Base-by-base conservation (phyloP, 1,140 invertebrate genomes). In the Bombus waltoni region DNA sequence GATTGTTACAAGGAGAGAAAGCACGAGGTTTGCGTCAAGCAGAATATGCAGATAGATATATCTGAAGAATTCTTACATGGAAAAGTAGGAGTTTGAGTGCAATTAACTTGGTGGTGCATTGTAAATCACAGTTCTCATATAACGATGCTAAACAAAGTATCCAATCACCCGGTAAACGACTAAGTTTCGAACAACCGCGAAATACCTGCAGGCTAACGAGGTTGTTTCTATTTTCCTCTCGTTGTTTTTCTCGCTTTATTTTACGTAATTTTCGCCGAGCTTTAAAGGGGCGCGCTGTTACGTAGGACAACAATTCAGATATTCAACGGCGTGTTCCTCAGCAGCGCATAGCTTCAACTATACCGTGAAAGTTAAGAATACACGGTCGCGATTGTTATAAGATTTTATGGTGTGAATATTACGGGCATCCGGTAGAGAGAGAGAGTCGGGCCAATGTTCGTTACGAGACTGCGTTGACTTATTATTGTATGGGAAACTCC, bases 401-500 rank as follows among this genome's bases (percentile, higher is more conserved):
- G 83, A 80, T 70, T 85, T 85, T 80, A 80, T 62, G 77, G 25
- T 4, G 32, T 53, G 68, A 65, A 85, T 85, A 85, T 85, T 73
- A 32, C 32, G 40, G 53, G 42, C 38, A 15, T 32, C 32, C 25
- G 2, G 28, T 11, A n/a, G 65, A 66, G 32, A n/a, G 65, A 66
- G 32, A 73, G 68, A 53, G 57, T 57, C 28, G 10, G 32, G 76
- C 25, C 73, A 85, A 73, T 85, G 76, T 85, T 85, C 76, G 83
- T 80, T 85, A 80, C 76, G 83, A 65, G 83, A 72, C 83, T 53
- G 28, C 32, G 68, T 32, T 59, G 80, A 80, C 68, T 85, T 85
- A 79, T 80, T 80, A 80, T 80, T 73, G 53, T 73, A 85, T 65
- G 42, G 53, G 77, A 80, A 80, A 85, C 77, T 73, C 68, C 76